phyloP scores from a whole-genome alignment of 1,140 invertebrate genomes.

The Oscheius sp. region DNA sequence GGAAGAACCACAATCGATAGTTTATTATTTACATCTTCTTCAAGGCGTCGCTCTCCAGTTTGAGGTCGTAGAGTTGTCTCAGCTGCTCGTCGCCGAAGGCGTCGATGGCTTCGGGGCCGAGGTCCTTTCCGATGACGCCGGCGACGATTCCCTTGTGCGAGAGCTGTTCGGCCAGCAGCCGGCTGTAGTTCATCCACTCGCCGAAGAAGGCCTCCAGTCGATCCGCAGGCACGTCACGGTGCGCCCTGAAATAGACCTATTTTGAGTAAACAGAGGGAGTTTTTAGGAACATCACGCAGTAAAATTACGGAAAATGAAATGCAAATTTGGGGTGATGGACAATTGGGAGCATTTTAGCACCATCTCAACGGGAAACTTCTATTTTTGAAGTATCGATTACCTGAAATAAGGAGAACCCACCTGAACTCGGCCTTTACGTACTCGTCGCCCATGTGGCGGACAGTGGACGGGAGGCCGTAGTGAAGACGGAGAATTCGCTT shows the following conservation, averaged over 20 bases:
- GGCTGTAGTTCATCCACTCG: slow-evolving; percentile 61
- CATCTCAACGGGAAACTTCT: too few species aligned
- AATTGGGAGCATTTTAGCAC: too few species aligned
- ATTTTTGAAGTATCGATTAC: too few species aligned
- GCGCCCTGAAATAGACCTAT: too few species aligned
- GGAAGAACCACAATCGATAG: too few species aligned
- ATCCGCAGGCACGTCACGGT: slow-evolving; percentile 55
- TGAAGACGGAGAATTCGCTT: slow-evolving; percentile 62
- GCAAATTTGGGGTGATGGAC: too few species aligned
- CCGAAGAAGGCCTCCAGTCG: slow-evolving; percentile 59
- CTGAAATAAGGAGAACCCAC: too few species aligned
- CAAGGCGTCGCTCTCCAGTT: slow-evolving; percentile 42
- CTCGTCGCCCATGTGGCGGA: slow-evolving; percentile 61
- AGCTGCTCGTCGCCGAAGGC: slow-evolving; percentile 50
- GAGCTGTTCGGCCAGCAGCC: slow-evolving; percentile 46
- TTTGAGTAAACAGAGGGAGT: too few species aligned
- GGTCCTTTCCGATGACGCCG: slow-evolving; percentile 36
- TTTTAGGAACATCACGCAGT: too few species aligned
- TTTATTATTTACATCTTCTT: too few species aligned
- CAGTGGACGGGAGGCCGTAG: slow-evolving; percentile 59
- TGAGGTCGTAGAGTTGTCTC: slow-evolving; percentile 46
- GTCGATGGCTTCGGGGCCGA: slow-evolving; percentile 40
- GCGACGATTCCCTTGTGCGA: slow-evolving; percentile 22
- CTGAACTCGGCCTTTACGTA: slow-evolving; percentile 64
- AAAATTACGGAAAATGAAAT: too few species aligned